Conservation (phyloP, 2,797 vertebrate genomes). For the Galagoides demidoff region DNA sequence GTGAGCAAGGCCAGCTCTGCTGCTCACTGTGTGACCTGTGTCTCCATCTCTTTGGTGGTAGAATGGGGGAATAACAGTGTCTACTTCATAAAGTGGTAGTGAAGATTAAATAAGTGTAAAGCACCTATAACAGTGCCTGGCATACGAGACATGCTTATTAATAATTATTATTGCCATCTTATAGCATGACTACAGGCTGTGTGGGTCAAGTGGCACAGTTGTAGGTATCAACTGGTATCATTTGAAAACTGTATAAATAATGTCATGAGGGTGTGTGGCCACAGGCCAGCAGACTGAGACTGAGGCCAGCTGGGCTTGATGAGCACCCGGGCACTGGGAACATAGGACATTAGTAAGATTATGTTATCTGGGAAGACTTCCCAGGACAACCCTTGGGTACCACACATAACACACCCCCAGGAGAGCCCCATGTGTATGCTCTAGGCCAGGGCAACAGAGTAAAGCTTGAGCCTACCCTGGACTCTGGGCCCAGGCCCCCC, state of each 20-base stretch:
- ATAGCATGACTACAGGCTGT: background rate
- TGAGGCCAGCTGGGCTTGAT: background rate
- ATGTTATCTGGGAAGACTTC: background rate
- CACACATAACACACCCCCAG: background rate
- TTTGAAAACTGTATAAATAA: background rate
- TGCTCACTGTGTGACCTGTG: accelerated
- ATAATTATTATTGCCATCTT: background rate
- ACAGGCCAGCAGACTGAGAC: background rate
- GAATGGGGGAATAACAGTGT: too few relatives aligned
- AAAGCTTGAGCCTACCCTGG: background rate
- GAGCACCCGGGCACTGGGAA: too few relatives aligned
- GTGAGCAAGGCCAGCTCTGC: background rate
- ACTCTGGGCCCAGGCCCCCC: background rate
- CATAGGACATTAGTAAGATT: background rate
- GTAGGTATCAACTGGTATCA: background rate
- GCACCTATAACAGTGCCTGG: background rate
- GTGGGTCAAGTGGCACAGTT: background rate
- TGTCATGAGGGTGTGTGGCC: background rate
- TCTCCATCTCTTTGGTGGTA: background rate
- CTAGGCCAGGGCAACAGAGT: background rate
- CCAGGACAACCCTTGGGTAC: background rate
- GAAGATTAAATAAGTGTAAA: background rate
- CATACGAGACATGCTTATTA: background rate
- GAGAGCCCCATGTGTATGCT: accelerated
- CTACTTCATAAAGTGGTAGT: background rate